Base-by-base conservation (phyloP, 2,888 invertebrate genomes). In the Nebria salina region DNA sequence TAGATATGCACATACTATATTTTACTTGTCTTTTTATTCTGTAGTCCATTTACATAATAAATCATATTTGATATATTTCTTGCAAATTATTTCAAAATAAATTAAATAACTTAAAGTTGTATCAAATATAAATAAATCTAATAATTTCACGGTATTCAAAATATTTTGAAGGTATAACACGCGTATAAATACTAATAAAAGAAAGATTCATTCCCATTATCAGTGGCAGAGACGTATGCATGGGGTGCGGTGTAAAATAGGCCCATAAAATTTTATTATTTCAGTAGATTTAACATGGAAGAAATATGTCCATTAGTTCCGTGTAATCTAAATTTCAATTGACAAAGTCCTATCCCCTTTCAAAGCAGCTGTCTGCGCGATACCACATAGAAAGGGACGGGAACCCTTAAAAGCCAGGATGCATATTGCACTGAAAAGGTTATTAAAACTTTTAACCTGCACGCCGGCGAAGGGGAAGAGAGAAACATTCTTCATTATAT, bases 261-360 rank as follows among this genome's bases (percentile, higher is more conserved):
- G 68, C 78, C 54, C 66, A 78, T 70, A 80, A 75, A 65, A 20
- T 80, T 80, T 68, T 70, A 80, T 80, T 80, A 75, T 75, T 80
- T 80, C 80, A 75, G 68, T 80, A 80, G 80, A 80, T 80, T 80
- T 80, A 80, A 75, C 80, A 64, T 64, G 34, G 34, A 34, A 26
- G 75, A 75, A 72, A 80, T 80, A 80, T 80, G 80, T 80, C 75
- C 41, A 75, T 80, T 80, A 80, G 72, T 79, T 79, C 78, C 78
- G 73, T 65, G 74, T 75, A 79, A 79, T 79, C 79, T 79, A 75
- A 79, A 79, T 79, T 74, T 75, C 74, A 79, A 75, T 79, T 79
- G 79, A 76, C 76, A 70, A 25, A 70, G 76, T 42, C 70, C 68
- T 13, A 11, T 4, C 54, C 54, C 54, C 54, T 54, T 54, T 54